These are phyloP conservation scores for Trichogramma pretiosum DNA, from an alignment of 1,140 invertebrate genomes.

Conservation along the genomic window DNA sequence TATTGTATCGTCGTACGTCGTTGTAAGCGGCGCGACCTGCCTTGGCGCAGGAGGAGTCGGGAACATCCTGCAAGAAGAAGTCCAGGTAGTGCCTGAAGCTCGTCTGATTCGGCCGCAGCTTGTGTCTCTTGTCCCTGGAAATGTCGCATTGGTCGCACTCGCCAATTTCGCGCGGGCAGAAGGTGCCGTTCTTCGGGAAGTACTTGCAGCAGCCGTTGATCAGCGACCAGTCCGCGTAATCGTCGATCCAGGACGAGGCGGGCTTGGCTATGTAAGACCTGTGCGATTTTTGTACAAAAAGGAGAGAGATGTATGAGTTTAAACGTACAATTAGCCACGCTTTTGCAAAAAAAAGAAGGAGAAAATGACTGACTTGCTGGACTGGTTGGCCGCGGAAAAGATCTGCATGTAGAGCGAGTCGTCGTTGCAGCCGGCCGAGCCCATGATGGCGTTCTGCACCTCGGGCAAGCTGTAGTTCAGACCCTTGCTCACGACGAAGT, in stretches of 20 bases:
- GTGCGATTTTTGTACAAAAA: conserved; percentile 6
- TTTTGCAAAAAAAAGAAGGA: too few species aligned
- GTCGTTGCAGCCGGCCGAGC: conserved; percentile 63
- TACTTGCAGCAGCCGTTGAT: conserved; percentile 41
- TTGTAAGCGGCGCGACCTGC: conserved; percentile 75
- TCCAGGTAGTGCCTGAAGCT: conserved; percentile 76
- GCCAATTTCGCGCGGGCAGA: conserved; percentile 56
- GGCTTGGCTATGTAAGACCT: conserved; percentile 80
- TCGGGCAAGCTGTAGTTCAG: conserved; percentile 65
- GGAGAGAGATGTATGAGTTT: neutral
- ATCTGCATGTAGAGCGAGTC: conserved; percentile 81
- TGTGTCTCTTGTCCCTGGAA: conserved; percentile 2
- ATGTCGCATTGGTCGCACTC: conserved; percentile 47
- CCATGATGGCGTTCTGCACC: conserved; percentile 83
- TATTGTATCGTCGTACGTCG: too few species aligned
- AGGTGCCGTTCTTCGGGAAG: conserved; percentile 54
- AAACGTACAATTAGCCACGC: neutral
- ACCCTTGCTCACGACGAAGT: conserved; percentile 84
- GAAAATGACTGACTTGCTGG: conserved; percentile 9
- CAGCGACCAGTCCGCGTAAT: conserved; percentile 85
- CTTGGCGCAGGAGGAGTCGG: conserved; percentile 71
- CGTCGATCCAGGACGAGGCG: conserved; percentile 90
- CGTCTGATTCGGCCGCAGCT: conserved; percentile 46
- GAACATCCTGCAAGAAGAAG: conserved; percentile 87
- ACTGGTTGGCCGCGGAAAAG: conserved; percentile 56